phyloP scores from a whole-genome alignment of 2,113 vertebrate genomes.

The Trichomycterus rosablanca region DNA sequence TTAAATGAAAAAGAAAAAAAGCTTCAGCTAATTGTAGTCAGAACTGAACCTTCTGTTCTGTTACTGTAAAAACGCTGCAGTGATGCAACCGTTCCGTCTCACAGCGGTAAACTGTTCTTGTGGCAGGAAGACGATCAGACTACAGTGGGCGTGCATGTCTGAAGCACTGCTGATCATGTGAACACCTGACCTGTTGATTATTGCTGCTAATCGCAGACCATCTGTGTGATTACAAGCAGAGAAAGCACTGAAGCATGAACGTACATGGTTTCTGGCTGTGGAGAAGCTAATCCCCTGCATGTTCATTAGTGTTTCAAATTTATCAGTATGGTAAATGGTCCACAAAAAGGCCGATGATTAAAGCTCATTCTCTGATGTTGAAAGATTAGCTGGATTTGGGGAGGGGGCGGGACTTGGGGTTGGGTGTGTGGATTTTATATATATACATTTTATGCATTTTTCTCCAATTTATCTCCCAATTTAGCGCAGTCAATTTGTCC shows the following conservation, averaged over 20 bases:
- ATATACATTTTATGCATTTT: too few relatives aligned
- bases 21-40: not conserved
- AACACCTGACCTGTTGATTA: slow-evolving; percentile 19
- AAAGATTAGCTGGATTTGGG: too few relatives aligned
- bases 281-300: slow-evolving; percentile 15
- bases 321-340: slow-evolving; percentile 21
- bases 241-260: slow-evolving; percentile 20
- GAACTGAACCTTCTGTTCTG: too few relatives aligned
- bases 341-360: not conserved
- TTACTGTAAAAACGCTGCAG: too few relatives aligned
- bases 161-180: slow-evolving; percentile 13
- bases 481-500: too few relatives aligned
- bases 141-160: not conserved
- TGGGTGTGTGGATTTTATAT: too few relatives aligned
- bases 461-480: too few relatives aligned
- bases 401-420: too few relatives aligned
- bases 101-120: too few relatives aligned
- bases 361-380: not conserved
- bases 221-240: slow-evolving; percentile 30
- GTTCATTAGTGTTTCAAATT: slow-evolving; percentile 18
- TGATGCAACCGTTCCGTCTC: too few relatives aligned
- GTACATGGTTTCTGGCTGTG: slow-evolving; percentile 18
- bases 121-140: not conserved
- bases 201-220: slow-evolving; percentile 32
- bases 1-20: not conserved